Base-by-base conservation (phyloP, 2,888 invertebrate species). In the Thalpophila matura region DNA sequence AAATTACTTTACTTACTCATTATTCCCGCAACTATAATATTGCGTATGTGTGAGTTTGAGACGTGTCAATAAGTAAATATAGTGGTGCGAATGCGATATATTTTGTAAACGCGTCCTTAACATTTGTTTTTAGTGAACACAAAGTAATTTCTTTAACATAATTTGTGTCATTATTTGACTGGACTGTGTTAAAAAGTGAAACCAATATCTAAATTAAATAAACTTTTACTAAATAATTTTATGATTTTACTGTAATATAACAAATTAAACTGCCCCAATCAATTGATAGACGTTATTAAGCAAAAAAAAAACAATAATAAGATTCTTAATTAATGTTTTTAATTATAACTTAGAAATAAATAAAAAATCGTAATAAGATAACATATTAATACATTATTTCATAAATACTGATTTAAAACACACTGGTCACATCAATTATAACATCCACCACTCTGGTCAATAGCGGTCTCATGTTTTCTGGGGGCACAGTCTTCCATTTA, bases 361-460 rank as follows among this genome's bases (percentile, higher is more conserved):
- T 61, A 69, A 62, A 58, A 78, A 37, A 50, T 58, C 24, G 14
- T 51, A 55, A 37, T 35, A 43, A 40, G n/a, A 43, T 60, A 70
- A 75, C 58, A 78, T 69, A 54, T 56, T 59, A 62, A 54, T 60
- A 61, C 38, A 53, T 73, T 40, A 55, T 40, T 42, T 47, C 14
- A 35, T 42, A 61, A 66, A 71, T 65, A 71, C 70, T 78, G 69
- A 16, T 54, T 81, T 71, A 83, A 76, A 84, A 84, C 31, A 76
- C 81, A 77, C 67, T 81, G n/a, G 88, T 88, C 20, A 92, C 82
- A 80, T 94, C 92, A 31, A 95, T 82, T 26, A 95, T 83, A 53
- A 91, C 83, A 67, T 86, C 89, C 3, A 94, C 92, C 27, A 95
- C 89, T 74, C 94, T 86, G 6, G 91, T 90, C 29, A 95, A 80